Percentiles rank a stretch among this genome's conserved stretches.
Conservation (phyloP, 2,888 invertebrate species). For the Dolichomitus sp. region DNA sequence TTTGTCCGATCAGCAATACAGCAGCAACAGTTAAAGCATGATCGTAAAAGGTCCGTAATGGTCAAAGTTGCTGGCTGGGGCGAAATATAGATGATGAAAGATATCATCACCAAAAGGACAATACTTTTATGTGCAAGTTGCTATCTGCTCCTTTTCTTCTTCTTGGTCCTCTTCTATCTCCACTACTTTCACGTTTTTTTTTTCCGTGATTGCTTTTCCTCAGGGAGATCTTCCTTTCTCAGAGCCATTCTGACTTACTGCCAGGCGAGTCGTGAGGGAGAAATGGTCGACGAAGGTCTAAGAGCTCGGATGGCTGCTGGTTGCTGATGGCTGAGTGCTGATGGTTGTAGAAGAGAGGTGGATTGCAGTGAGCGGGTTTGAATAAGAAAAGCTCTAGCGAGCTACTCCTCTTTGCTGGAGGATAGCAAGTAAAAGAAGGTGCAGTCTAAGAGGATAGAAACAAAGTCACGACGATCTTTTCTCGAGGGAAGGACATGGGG, state of each 20-base stretch:
- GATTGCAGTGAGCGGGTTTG: conserved; percentile 23
- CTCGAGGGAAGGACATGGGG: conserved; percentile 55
- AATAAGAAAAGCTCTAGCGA: conserved; percentile 19
- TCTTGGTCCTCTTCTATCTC: background rate
- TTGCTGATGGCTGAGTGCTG: conserved; percentile 20
- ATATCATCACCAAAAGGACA: conserved; percentile 28
- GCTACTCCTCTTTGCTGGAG: conserved; percentile 1
- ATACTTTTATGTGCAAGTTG: conserved; percentile 49
- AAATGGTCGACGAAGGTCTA: conserved; percentile 29
- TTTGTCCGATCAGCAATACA: background rate
- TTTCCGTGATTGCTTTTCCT: conserved; percentile 27
- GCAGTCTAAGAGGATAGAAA: conserved; percentile 2
- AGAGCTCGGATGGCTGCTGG: conserved; percentile 20
- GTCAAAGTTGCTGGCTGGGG: conserved; percentile 23
- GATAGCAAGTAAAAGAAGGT: conserved; percentile 32
- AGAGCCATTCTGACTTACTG: conserved; percentile 50
- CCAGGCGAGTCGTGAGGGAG: conserved; percentile 53
- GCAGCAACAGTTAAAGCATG: background rate
- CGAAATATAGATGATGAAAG: conserved; percentile 7
- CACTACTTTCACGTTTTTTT: conserved; percentile 14
- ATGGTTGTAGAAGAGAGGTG: conserved; percentile 27
- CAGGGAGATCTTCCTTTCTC: conserved; percentile 25
- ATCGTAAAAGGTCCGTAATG: background rate
- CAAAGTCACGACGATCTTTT: conserved; percentile 5
- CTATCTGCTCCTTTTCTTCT: conserved; percentile 25